These are phyloP conservation scores for Lanistes nyassanus DNA, from an alignment of 1,140 invertebrate genomes.

Conservation along the genomic window DNA sequence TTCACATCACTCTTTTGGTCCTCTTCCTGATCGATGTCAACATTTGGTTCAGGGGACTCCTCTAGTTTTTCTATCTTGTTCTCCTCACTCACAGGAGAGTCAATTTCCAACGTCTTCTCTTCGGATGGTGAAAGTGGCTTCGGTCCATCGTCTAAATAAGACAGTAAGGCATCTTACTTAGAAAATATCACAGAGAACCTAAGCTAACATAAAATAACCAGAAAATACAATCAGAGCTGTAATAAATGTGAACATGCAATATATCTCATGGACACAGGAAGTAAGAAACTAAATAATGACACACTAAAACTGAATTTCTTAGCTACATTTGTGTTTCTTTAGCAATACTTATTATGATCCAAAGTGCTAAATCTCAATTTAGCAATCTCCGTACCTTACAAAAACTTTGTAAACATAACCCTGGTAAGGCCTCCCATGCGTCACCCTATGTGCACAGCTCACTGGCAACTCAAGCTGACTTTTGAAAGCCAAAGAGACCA, in stretches of 20 bases:
- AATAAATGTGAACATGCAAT: too few relatives aligned
- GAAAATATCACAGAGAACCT: neutral
- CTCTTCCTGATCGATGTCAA: conserved; percentile 25
- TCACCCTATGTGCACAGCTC: too few relatives aligned
- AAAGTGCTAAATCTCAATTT: too few relatives aligned
- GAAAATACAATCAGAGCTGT: neutral
- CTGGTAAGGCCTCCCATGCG: too few relatives aligned
- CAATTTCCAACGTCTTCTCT: conserved; percentile 21
- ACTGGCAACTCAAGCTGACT: too few relatives aligned
- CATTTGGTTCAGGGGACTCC: neutral
- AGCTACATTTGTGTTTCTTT: too few relatives aligned
- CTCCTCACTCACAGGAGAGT: too few relatives aligned
- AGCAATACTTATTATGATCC: too few relatives aligned
- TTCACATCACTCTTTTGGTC: conserved; percentile 38
- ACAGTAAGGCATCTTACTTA: conserved; percentile 1
- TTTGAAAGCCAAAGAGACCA: too few relatives aligned
- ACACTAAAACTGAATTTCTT: neutral
- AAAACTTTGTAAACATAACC: too few relatives aligned
- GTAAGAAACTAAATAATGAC: neutral
- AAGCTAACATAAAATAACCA: neutral
- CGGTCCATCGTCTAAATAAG: conserved; percentile 26
- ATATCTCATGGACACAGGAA: neutral
- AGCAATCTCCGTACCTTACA: too few relatives aligned
- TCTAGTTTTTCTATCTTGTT: neutral
- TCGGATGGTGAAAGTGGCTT: conserved; percentile 39